phyloP scores from a whole-genome alignment of 2,888 invertebrate genomes.

The Leucophenga montana region DNA sequence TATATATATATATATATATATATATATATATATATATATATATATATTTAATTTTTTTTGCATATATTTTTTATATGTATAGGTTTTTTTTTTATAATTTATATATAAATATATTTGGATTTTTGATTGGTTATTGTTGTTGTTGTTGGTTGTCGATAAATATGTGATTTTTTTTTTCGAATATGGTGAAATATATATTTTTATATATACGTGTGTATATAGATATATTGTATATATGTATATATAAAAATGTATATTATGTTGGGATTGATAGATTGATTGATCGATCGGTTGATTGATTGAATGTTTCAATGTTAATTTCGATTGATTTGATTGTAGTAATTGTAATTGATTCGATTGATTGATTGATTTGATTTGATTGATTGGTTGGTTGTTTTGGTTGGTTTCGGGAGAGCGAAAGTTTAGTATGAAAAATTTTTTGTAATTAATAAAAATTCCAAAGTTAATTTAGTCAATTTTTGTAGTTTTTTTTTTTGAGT shows the following conservation, averaged over 20 bases:
- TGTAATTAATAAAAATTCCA: conserved; percentile 55
- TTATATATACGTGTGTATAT: conserved; percentile 22
- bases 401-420: conserved; percentile 56
- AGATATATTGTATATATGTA: conserved; percentile 15
- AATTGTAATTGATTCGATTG: conserved; percentile 29
- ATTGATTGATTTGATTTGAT: conserved; percentile 33
- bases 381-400: conserved; percentile 37
- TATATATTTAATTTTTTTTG: conserved; percentile 32
- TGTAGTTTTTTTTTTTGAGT: conserved; percentile 1
- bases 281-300: conserved; percentile 2
- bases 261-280: conserved; percentile 38
- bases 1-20: conserved; percentile 25
- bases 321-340: conserved; percentile 36
- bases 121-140: conserved; percentile 39
- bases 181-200: conserved; percentile 24
- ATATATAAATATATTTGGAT: conserved; percentile 30
- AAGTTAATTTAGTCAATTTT: conserved; percentile 11
- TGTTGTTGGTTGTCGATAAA: conserved; percentile 38
- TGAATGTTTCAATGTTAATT: conserved; percentile 17
- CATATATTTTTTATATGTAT: conserved; percentile 32
- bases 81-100: conserved; percentile 27
- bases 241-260: conserved; percentile 15
- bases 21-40: conserved; percentile 22
- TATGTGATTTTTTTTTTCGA: conserved; percentile 15
- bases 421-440: conserved; percentile 60